These are phyloP conservation scores for Orthosia gothica DNA, from an alignment of 2,888 invertebrate genomes.

Conservation along the genomic window DNA sequence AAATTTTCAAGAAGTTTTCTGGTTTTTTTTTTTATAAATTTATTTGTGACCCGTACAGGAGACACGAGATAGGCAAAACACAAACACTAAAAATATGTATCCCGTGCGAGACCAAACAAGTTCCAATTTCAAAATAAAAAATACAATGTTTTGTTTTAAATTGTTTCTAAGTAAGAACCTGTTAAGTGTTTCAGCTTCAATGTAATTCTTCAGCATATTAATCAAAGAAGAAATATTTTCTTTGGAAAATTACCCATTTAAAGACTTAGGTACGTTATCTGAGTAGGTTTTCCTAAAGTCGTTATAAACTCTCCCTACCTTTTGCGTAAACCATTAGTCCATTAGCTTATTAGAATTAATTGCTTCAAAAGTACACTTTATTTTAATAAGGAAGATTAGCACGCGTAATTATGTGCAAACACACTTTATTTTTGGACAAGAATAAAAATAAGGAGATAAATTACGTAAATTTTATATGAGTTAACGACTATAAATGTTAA, in stretches of 20 bases:
- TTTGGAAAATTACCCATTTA: neutral
- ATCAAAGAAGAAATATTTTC: neutral
- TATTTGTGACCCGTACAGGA: no score
- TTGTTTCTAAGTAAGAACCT: neutral
- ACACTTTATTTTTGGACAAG: neutral
- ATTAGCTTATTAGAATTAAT: constrained; percentile 14
- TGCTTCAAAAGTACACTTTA: neutral
- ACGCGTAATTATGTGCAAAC: neutral
- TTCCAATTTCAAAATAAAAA: no score
- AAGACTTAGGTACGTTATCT: neutral
- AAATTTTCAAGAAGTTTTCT: neutral
- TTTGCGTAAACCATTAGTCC: constrained; percentile 7
- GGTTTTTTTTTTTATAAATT: no score
- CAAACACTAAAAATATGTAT: no score
- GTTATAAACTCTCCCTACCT: neutral
- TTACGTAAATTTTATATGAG: constrained; percentile 17
- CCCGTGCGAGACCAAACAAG: no score
- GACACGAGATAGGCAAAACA: no score
- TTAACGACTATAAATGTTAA: neutral
- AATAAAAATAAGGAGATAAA: neutral
- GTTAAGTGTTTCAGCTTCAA: neutral
- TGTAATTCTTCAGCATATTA: neutral
- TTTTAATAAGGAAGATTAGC: constrained; percentile 14
- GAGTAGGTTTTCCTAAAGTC: neutral
- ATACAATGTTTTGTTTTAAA: no score